Evolutionary conservation across 2,797 vertebrate species (phyloP), one percentile per base, ranked within the genome.

Genomic region (Cygnus olor): DNA sequence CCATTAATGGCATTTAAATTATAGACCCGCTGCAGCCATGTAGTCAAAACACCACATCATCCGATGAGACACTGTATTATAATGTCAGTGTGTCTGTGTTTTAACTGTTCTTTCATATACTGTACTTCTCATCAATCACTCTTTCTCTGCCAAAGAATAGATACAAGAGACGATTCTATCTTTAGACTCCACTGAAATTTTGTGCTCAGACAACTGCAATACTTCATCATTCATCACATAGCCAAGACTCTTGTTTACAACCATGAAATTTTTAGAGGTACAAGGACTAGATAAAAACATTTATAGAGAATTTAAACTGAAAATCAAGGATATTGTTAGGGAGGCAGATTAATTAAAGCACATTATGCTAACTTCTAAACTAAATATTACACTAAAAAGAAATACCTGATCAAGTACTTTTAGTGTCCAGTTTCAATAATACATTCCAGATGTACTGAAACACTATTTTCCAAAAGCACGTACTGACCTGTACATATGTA

Each of bases 1-100:
- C 97, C 97, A 94, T 97, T 97, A 98, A 97, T 98, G 97, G 98
- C 97, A 97, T 97, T 98, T 98, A 99, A 98, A 99, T 99, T 98
- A 98, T 70, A 98, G 97, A 98, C 98, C 96, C 97, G 94, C 90
- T 96, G 94, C 89, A 97, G 96, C 95, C 97, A 84, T 32, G 88
- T 84, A 98, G 97, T 98, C 98, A 98, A 98, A 98, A 98, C 97
- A 98, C 86, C 96, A 93, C 94, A 85, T 98, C 97, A 95, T 94
- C 95, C 85, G 10, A 95, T 89, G 95, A 97, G 97, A 97, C 92
- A 68, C 93, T 96, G 90, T 94, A 97, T 97, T 97, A 96, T 88
- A 96, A 93, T 92, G 96, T 96, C 95, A 97, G 94, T 20, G 85
- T 79, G 56, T 36, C 95, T 96, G 93, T 85, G 84, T 92, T 92